Evolutionary conservation across 2,113 vertebrate species (phyloP).

Genomic region (Benitochromis conjunctus): DNA sequence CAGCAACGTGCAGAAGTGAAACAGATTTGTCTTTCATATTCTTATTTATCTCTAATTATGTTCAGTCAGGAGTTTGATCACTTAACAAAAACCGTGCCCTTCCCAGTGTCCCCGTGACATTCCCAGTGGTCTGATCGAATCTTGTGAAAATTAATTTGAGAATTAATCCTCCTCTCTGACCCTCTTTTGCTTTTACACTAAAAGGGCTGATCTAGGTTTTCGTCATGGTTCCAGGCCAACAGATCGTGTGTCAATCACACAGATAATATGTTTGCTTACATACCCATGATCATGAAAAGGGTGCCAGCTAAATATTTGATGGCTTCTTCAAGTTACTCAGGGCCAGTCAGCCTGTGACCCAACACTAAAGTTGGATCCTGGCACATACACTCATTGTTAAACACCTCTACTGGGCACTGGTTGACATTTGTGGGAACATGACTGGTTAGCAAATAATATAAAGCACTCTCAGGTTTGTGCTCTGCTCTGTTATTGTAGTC

Average conservation of each 20-base stretch:
- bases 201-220: slow-evolving; percentile 56
- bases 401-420: slow-evolving; percentile 50
- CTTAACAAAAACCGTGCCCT: background rate
- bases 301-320: slow-evolving; percentile 72
- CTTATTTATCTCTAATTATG: background rate
- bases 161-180: slow-evolving; percentile 22
- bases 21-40: background rate
- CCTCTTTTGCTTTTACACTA: slow-evolving; percentile 42
- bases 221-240: slow-evolving; percentile 18
- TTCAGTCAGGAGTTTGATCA: background rate
- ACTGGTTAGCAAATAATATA: slow-evolving; percentile 11
- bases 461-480: slow-evolving; percentile 6
- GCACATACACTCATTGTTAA: slow-evolving; percentile 55
- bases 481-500: background rate
- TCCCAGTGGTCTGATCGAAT: background rate
- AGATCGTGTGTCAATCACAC: slow-evolving; percentile 55
- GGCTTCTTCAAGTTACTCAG: slow-evolving; percentile 70
- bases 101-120: background rate
- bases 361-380: slow-evolving; percentile 44
- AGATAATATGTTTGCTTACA: slow-evolving; percentile 74
- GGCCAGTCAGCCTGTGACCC: slow-evolving; percentile 58
- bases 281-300: slow-evolving; percentile 66
- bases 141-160: slow-evolving; percentile 10
- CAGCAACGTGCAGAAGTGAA: background rate
- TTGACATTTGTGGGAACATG: slow-evolving; percentile 12